A percentile compares a stretch with the other conserved stretches of the same genome.
phyloP scores from a whole-genome alignment of 2,888 invertebrate genomes.

The Acanthosepion pharaonis region DNA sequence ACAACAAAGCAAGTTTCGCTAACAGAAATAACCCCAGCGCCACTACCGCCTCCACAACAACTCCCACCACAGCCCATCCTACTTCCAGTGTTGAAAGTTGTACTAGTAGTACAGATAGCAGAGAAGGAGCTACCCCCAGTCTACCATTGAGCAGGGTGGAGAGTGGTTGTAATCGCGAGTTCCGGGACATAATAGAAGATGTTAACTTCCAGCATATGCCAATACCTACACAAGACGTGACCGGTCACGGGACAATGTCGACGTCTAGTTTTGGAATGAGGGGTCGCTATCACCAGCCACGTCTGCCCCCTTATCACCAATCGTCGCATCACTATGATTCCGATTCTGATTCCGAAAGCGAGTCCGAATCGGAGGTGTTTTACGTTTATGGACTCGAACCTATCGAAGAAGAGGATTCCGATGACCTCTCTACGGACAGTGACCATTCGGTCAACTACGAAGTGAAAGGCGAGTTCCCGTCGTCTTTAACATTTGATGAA shows the following conservation, averaged over 20 bases:
- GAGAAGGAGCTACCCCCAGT: neutral
- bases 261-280: neutral
- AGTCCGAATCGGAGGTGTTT: constrained; percentile 60
- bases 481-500: neutral
- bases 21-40: neutral
- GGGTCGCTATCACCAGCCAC: constrained; percentile 2
- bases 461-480: constrained; percentile 34
- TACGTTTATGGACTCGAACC: constrained; percentile 61
- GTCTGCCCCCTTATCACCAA: neutral
- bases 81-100: neutral
- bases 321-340: constrained; percentile 48
- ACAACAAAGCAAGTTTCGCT: constrained; percentile 34
- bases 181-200: constrained; percentile 33
- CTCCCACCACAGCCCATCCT: neutral
- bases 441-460: constrained; percentile 48
- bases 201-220: constrained; percentile 14
- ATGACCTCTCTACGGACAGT: constrained; percentile 56
- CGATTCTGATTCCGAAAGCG: constrained; percentile 55
- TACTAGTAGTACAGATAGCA: neutral
- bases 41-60: neutral
- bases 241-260: neutral
- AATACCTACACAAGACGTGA: neutral
- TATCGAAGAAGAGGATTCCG: constrained; percentile 67
- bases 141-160: neutral
- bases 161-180: constrained; percentile 39